phyloP scores from a whole-genome alignment of 1,140 invertebrate genomes.

The Macrocentrus cingulum region DNA sequence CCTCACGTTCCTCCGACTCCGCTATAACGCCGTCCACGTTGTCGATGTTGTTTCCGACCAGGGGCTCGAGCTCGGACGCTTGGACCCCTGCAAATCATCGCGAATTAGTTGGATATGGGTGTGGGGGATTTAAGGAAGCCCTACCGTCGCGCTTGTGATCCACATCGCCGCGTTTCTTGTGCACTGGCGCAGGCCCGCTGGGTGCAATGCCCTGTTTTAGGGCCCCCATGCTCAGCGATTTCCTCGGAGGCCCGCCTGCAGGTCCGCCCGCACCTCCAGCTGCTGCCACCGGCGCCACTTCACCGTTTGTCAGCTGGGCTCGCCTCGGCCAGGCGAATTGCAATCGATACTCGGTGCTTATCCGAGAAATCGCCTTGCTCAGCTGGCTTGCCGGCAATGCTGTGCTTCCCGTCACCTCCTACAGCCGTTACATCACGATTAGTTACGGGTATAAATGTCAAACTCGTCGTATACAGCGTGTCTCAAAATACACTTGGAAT shows the following conservation, averaged over 20 bases:
- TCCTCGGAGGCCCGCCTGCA: constrained; percentile 65
- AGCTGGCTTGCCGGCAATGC: constrained; percentile 62
- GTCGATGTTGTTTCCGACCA: constrained; percentile 70
- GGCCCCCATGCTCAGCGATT: constrained; percentile 84
- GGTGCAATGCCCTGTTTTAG: constrained; percentile 68
- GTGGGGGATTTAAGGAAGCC: constrained; percentile 26
- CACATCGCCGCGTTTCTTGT: constrained; percentile 63
- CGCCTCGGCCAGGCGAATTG: constrained; percentile 81
- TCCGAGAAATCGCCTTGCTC: constrained; percentile 71
- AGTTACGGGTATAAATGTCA: no score
- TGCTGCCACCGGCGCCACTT: constrained; percentile 53
- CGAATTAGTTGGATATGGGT: no score
- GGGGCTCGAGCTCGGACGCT: constrained; percentile 73
- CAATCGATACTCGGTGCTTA: constrained; percentile 83
- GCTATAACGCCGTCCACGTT: constrained; percentile 60
- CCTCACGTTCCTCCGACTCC: constrained; percentile 61
- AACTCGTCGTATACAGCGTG: no score
- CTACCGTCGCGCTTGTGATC: constrained; percentile 55
- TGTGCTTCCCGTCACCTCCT: constrained; percentile 57
- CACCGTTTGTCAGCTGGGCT: constrained; percentile 62
- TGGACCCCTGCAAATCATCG: constrained; percentile 44
- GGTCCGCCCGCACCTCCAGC: constrained; percentile 52
- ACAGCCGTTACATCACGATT: constrained; percentile 7
- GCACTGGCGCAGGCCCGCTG: constrained; percentile 60
- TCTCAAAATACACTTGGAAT: no score